phyloP scores from a whole-genome alignment of 2,888 invertebrate species.

The Margaritifera margaritifera region DNA sequence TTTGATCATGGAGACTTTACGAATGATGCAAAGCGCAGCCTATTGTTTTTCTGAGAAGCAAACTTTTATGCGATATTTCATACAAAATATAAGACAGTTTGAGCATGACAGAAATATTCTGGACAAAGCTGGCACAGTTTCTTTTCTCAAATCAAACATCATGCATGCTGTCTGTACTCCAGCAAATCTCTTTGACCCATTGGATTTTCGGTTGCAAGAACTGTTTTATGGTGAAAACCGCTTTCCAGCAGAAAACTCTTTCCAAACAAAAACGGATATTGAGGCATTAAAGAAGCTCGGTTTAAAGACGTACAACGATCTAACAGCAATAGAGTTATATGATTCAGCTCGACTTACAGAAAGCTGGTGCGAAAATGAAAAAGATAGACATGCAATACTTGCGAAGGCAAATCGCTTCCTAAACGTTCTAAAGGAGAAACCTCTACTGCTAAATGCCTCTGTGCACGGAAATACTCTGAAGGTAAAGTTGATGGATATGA shows the following conservation, averaged over 20 bases:
- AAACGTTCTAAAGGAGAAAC: not conserved
- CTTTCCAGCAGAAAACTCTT: slow-evolving; percentile 10
- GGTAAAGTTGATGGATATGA: not conserved
- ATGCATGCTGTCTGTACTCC: slow-evolving; percentile 6
- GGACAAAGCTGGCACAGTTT: slow-evolving; percentile 3
- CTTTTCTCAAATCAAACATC: slow-evolving; percentile 7
- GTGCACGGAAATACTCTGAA: no score
- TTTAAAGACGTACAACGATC: slow-evolving; percentile 5
- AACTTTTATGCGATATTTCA: slow-evolving; percentile 12
- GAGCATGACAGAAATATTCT: slow-evolving; percentile 1
- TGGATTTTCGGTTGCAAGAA: slow-evolving; percentile 2
- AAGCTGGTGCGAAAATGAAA: not conserved
- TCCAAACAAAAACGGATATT: not conserved
- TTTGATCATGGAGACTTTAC: slow-evolving; percentile 10
- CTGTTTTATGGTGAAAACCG: slow-evolving; percentile 5
- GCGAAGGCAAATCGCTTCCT: not conserved
- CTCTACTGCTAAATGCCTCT: no score
- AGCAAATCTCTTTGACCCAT: slow-evolving; percentile 12
- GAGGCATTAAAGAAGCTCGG: slow-evolving; percentile 8
- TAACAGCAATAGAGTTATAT: slow-evolving; percentile 7
- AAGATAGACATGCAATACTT: no score
- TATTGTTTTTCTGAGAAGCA: slow-evolving; percentile 2
- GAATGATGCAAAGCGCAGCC: not conserved
- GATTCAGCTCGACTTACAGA: slow-evolving; percentile 6
- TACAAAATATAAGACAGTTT: slow-evolving; percentile 6